phyloP scores from a whole-genome alignment of 2,113 vertebrate species.

The Gallinago media region DNA sequence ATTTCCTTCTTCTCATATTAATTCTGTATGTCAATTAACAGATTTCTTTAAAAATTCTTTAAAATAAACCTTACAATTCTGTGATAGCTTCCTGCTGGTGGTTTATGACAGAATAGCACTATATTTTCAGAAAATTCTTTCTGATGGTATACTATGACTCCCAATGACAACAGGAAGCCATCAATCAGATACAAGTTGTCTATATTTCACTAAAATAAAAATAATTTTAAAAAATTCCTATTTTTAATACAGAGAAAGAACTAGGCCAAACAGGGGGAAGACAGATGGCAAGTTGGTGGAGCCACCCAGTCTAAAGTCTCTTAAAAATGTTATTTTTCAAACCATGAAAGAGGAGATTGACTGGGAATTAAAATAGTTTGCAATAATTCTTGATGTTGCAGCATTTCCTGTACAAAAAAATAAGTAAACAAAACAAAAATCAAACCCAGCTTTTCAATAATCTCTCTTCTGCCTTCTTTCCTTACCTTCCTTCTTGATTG shows the following conservation, averaged over 20 bases:
- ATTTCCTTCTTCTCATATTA: background rate
- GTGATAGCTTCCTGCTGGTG: constrained; percentile 32
- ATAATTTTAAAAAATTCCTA: background rate
- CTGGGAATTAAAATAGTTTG: too few species aligned
- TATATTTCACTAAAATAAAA: constrained; percentile 27
- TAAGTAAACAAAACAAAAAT: background rate
- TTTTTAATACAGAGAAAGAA: constrained; percentile 59
- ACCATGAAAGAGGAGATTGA: background rate
- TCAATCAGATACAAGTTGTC: constrained; percentile 60
- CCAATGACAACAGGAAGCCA: constrained; percentile 67
- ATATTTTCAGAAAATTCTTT: constrained; percentile 33
- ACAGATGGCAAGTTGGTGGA: constrained; percentile 31
- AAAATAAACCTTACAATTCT: constrained; percentile 26
- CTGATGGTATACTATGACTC: constrained; percentile 6
- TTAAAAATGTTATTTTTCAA: constrained; percentile 53
- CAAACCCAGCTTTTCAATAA: too few species aligned
- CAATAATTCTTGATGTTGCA: background rate
- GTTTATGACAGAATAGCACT: constrained; percentile 36
- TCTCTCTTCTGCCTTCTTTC: background rate
- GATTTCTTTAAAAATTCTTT: background rate
- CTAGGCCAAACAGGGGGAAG: background rate
- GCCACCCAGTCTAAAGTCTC: background rate
- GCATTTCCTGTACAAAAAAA: background rate
- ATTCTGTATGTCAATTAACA: constrained; percentile 54
- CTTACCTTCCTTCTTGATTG: background rate